These are phyloP conservation scores for Sapajus apella DNA, from an alignment of 2,113 vertebrate species.

Conservation along the genomic window DNA sequence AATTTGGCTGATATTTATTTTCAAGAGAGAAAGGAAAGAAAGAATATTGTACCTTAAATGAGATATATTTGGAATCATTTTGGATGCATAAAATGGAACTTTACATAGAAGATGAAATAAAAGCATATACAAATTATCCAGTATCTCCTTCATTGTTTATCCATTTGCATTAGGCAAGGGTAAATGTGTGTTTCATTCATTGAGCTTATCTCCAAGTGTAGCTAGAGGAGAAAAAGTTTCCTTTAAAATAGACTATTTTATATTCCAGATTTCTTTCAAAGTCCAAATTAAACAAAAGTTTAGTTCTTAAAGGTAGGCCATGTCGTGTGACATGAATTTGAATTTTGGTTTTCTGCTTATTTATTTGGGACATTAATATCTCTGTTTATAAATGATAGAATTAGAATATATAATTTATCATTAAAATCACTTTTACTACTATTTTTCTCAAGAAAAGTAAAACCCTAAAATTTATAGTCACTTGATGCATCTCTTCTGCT, in stretches of 20 bases:
- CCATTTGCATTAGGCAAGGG: neutral
- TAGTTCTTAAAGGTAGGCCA: neutral
- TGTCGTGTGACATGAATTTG: neutral
- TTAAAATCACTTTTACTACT: neutral
- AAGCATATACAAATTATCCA: neutral
- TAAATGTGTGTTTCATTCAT: neutral
- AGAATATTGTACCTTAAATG: neutral
- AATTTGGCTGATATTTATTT: neutral
- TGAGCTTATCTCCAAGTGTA: neutral
- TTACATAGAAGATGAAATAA: neutral
- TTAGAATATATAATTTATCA: neutral
- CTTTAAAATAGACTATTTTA: neutral
- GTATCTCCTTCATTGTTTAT: neutral
- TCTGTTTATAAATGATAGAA: neutral
- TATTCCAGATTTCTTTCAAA: neutral
- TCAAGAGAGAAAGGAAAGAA: neutral
- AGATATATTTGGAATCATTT: neutral
- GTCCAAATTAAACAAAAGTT: neutral
- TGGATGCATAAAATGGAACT: neutral
- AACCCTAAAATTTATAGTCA: neutral
- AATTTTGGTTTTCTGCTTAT: neutral
- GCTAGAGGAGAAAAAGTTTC: neutral
- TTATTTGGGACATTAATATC: neutral
- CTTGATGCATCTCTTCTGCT: neutral
- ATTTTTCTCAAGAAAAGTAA: neutral